Percentiles rank a stretch among this genome's conserved stretches.
phyloP scores from a whole-genome alignment of 2,113 vertebrate species.

The Etheostoma spectabile region DNA sequence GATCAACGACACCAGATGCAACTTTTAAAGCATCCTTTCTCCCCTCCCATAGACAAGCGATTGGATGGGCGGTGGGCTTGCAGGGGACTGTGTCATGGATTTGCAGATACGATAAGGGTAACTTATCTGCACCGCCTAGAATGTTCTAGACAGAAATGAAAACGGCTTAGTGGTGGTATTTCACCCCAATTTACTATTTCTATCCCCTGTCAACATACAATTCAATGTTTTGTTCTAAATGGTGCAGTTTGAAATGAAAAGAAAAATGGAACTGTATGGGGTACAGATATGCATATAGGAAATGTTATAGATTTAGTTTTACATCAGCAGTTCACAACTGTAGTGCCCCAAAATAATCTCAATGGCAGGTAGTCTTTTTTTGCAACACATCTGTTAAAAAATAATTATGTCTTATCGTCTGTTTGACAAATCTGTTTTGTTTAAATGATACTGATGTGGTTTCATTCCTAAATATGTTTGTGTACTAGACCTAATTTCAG shows the following conservation, averaged over 20 bases:
- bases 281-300: not conserved
- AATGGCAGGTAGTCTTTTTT: too few species aligned
- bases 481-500: too few species aligned
- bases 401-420: too few species aligned
- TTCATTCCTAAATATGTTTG: too few species aligned
- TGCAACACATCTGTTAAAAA: too few species aligned
- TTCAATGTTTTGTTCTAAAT: too few species aligned
- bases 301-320: not conserved
- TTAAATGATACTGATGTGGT: too few species aligned
- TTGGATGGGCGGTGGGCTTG: not conserved
- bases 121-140: not conserved
- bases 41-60: not conserved
- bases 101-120: not conserved
- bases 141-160: not conserved
- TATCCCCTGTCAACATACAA: too few species aligned
- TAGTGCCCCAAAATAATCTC: not conserved
- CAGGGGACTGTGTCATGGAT: not conserved
- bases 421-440: too few species aligned
- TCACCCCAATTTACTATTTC: not conserved
- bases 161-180: not conserved
- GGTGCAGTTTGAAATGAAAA: not conserved
- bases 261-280: too few species aligned
- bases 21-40: slow-evolving; percentile 18
- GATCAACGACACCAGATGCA: not conserved
- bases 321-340: not conserved